phyloP scores from a whole-genome alignment of 1,140 invertebrate genomes.

The Brachionus angularis region DNA sequence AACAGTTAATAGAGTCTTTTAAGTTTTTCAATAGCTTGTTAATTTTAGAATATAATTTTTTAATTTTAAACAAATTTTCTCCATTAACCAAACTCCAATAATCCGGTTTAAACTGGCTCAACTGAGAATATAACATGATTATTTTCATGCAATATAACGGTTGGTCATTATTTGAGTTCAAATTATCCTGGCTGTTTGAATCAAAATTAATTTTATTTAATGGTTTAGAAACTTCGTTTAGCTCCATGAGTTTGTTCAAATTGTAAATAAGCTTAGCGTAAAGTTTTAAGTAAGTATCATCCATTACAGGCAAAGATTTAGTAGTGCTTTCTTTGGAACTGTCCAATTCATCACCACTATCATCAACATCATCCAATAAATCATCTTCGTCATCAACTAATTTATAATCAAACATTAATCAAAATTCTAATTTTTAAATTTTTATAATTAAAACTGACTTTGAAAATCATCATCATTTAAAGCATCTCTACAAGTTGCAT shows the following conservation, averaged over 20 bases:
- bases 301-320: not conserved
- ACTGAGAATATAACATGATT: not conserved
- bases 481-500: slow-evolving; percentile 10
- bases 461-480: slow-evolving; percentile 37
- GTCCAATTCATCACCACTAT: not conserved
- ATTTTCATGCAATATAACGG: slow-evolving; percentile 31
- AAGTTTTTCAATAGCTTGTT: not conserved
- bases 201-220: no score
- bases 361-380: slow-evolving; percentile 6
- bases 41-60: slow-evolving; percentile 23
- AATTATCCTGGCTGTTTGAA: not conserved
- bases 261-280: not conserved
- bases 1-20: slow-evolving; percentile 23
- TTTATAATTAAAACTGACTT: no score
- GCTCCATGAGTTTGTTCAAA: slow-evolving; percentile 14
- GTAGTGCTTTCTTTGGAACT: not conserved
- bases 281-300: slow-evolving; percentile 8
- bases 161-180: slow-evolving; percentile 3
- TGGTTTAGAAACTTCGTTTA: no score
- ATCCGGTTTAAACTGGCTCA: slow-evolving; percentile 31
- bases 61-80: slow-evolving; percentile 5
- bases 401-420: no score
- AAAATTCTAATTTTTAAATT: no score
- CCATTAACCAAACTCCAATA: slow-evolving; percentile 8
- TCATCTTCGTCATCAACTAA: slow-evolving; percentile 34